A percentile compares a stretch with the other conserved stretches of the same genome.
Conservation (phyloP, 2,888 invertebrate genomes). For the Agrochola macilenta region DNA sequence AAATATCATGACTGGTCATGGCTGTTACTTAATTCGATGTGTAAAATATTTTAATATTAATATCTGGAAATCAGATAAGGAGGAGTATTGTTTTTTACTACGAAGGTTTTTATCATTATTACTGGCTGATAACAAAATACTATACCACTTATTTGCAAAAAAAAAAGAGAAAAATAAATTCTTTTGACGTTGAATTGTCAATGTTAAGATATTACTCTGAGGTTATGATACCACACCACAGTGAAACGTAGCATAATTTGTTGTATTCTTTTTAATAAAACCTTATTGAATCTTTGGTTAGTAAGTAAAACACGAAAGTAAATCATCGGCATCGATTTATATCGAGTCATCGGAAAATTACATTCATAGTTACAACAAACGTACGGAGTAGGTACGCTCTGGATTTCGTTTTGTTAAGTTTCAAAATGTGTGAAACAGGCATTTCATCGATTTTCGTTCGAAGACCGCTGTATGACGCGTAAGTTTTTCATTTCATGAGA, state of each 20-base stretch:
- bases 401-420: not conserved
- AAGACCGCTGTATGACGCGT: conserved; percentile 12
- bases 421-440: conserved; percentile 21
- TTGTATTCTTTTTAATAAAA: not conserved
- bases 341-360: not conserved
- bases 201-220: not conserved
- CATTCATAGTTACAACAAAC: not conserved
- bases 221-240: no score
- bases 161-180: conserved; percentile 16
- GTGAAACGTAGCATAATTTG: not conserved
- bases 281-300: not conserved
- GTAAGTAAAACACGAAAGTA: not conserved
- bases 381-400: not conserved
- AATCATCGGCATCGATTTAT: not conserved
- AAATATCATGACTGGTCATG: not conserved
- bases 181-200: conserved; percentile 30
- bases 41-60: conserved; percentile 17
- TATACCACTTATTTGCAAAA: not conserved
- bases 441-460: conserved; percentile 5
- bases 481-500: conserved; percentile 20
- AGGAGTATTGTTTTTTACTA: conserved; percentile 27
- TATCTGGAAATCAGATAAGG: not conserved
- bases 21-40: conserved; percentile 10
- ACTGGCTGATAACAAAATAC: conserved; percentile 29
- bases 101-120: conserved; percentile 20